A percentile compares a stretch with the other conserved stretches of the same genome.
These are phyloP conservation scores for Pterophyllum scalare DNA, from an alignment of 2,113 vertebrate genomes.

Conservation along the genomic window DNA sequence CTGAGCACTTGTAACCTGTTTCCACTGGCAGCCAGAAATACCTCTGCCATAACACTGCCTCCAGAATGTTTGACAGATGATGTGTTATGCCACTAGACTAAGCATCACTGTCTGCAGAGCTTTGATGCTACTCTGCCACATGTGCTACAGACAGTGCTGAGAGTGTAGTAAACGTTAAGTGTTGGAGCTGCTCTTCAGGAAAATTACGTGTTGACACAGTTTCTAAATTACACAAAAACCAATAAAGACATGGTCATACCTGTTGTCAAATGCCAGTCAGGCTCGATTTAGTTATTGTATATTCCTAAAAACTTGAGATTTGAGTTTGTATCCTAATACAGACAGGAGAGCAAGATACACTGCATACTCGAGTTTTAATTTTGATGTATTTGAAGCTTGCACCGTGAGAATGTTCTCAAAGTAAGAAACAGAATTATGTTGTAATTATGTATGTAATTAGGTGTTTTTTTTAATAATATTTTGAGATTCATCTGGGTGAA, in stretches of 20 bases:
- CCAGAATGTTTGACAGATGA: not conserved
- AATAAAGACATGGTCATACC: not conserved
- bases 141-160: not conserved
- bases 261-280: not conserved
- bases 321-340: not conserved
- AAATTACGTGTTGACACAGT: not conserved
- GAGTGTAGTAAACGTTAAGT: not conserved
- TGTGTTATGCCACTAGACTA: not conserved
- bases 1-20: not conserved
- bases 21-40: constrained; percentile 3
- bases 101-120: not conserved
- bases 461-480: not conserved
- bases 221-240: constrained; percentile 4
- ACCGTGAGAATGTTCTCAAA: not conserved
- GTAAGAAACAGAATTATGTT: not conserved
- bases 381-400: too few species aligned
- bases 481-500: not conserved
- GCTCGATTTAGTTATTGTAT: constrained; percentile 5
- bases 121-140: not conserved
- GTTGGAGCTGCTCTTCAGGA: not conserved
- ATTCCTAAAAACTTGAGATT: not conserved
- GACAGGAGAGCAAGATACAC: not conserved
- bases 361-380: too few species aligned
- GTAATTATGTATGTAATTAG: too few species aligned
- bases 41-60: not conserved